Evolutionary conservation across 2,797 vertebrate species (phyloP).

Genomic region (Lithobates pipiens): DNA sequence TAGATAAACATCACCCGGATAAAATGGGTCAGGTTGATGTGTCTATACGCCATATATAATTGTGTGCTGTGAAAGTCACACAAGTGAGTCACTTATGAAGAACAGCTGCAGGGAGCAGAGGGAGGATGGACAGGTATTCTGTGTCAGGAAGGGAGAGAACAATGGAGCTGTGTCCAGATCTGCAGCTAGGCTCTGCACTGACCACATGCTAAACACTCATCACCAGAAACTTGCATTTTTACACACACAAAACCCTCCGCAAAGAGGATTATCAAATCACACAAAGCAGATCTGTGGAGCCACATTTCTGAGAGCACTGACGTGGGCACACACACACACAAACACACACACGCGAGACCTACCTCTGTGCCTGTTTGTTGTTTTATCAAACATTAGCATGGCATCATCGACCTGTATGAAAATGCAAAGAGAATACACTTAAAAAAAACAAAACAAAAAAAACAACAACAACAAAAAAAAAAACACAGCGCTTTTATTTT

Average conservation of each 20-base stretch:
- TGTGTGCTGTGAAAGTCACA: conserved; percentile 16
- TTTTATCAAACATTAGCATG: conserved; percentile 99
- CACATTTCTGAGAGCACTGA: conserved; percentile 56
- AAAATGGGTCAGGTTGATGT: conserved; percentile 2
- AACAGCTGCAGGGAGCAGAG: conserved; percentile 10
- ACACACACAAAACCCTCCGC: conserved; percentile 71
- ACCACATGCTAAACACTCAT: conserved; percentile 66
- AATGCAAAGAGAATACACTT: neutral
- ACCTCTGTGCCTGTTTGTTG: conserved; percentile 98
- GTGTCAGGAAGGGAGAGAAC: conserved; percentile 72
- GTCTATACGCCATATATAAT: neutral
- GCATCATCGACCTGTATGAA: conserved; percentile 92
- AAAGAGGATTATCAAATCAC: conserved; percentile 63
- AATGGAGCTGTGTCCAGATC: conserved; percentile 71
- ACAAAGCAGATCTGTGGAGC: conserved; percentile 83
- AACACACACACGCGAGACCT: conserved; percentile 68
- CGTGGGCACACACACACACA: neutral
- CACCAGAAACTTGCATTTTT: conserved; percentile 57
- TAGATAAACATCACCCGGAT: neutral
- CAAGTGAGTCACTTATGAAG: neutral
- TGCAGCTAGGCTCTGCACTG: conserved; percentile 64
- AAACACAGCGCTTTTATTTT: no score
- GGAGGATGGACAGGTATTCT: conserved; percentile 66
- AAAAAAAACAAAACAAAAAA: no score
- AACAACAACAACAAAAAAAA: no score